Evolutionary conservation across 53 echinoderm and acorn worm species (phyloP).

Genomic region (Temnopleurus reevesii): DNA sequence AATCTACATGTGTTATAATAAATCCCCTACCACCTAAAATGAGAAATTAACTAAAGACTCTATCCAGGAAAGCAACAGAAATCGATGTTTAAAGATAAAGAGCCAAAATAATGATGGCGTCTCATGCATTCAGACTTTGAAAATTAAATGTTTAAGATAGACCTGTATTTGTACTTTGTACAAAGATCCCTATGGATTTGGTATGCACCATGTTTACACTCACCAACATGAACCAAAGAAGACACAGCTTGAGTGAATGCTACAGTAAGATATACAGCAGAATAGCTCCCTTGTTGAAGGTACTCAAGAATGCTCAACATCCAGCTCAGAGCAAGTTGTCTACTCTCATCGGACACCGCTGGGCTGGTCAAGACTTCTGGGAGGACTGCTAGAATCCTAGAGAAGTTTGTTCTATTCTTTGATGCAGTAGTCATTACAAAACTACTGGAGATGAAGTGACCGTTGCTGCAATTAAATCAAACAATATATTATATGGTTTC

Average conservation of each 20-base stretch:
- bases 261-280: slow-evolving; percentile 71
- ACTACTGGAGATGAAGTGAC: slow-evolving; percentile 92
- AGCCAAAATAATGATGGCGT: no score
- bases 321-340: slow-evolving; percentile 83
- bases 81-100: no score
- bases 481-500: background rate
- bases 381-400: slow-evolving; percentile 72
- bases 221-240: slow-evolving; percentile 81
- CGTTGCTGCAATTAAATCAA: slow-evolving; percentile 64
- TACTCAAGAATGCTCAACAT: slow-evolving; percentile 73
- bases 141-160: no score
- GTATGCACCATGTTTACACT: no score
- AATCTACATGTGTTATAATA: no score
- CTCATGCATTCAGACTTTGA: no score
- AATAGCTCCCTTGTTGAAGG: slow-evolving; percentile 81
- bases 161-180: no score
- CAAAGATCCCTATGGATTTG: no score
- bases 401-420: slow-evolving; percentile 87
- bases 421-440: slow-evolving; percentile 69
- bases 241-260: slow-evolving; percentile 71
- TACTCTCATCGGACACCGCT: slow-evolving; percentile 78
- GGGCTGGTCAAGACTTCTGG: slow-evolving; percentile 76
- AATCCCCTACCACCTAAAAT: no score
- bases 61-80: no score
- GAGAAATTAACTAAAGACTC: no score